These are phyloP conservation scores for Steromphala cineraria DNA, from an alignment of 2,888 invertebrate species.

Conservation along the genomic window DNA sequence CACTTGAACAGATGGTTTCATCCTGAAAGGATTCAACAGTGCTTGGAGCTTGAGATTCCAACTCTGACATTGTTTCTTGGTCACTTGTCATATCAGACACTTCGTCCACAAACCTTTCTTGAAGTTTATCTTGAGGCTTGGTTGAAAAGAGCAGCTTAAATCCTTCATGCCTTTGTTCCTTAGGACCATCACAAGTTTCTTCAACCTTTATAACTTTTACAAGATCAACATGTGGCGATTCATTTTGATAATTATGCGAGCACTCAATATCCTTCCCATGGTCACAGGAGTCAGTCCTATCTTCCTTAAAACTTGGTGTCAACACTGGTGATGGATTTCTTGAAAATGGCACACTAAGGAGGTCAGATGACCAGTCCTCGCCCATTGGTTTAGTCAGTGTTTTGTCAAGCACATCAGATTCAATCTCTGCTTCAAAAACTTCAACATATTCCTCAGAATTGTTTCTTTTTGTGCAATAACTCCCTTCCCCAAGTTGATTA, in stretches of 20 bases:
- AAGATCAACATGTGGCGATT: background rate
- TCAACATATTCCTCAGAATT: background rate
- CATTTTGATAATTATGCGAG: background rate
- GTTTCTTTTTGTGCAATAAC: too few species aligned
- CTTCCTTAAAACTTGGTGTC: too few species aligned
- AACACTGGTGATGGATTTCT: background rate
- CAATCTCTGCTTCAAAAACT: background rate
- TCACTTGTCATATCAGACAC: background rate
- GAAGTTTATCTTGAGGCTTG: too few species aligned
- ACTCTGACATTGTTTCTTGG: background rate
- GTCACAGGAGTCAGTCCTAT: too few species aligned
- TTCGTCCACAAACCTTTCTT: background rate
- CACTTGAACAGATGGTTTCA: background rate
- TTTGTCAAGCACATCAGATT: background rate
- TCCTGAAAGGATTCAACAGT: background rate
- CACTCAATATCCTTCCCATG: too few species aligned
- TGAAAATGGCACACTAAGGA: background rate
- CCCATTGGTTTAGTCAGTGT: background rate
- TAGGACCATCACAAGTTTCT: background rate
- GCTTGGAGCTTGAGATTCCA: background rate
- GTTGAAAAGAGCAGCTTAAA: too few species aligned
- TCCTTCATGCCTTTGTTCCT: background rate
- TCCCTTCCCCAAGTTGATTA: too few species aligned
- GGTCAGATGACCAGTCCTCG: constrained; percentile 14
- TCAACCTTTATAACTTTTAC: background rate